Evolutionary conservation across 2,113 vertebrate species (phyloP), one percentile per base, ranked within the genome.

Genomic region (Stomatorhinus ivindoensis): DNA sequence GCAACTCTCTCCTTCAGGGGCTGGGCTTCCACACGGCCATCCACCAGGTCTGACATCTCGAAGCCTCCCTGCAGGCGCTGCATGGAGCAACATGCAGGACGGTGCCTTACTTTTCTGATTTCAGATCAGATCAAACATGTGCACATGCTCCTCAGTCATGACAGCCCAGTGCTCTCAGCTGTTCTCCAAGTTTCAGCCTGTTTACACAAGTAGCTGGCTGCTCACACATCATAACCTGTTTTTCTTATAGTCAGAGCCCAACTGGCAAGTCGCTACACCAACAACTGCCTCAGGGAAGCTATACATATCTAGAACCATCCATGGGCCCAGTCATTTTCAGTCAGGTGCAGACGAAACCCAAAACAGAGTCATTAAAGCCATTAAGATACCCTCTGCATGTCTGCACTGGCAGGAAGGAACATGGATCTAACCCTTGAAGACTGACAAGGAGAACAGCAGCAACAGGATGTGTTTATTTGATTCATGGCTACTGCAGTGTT

Each of bases 11-110:
- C 97, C 84, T 94, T 94, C 51, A 99, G 94, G 50, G 97, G 97
- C 90, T 97, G 96, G 15, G 95, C 96, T 92, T 98, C 98, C 0
- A 95, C 94, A 91, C 95, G 94, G 0, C 92, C 88, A 50, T 96
- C 96, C 88, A 96, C 95, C 91, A 92, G 92, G 88, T 97, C 97
- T 94, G 95, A 97, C 69, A 84, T 93, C 69, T 93, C 91, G 93
- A 35, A 2, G 82, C 92, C 93, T 93, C 65, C 17, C 86, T 48
- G 11, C 13, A 48, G 42, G 83, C 17, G 31, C 88, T 65, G 88
- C 21, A 35, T 44, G 53, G 53, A n/a, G 9, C 44, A 24, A 83
- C 80, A 84, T 47, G 39, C 44, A 80, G 21, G 82, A 4, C 42
- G 0, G 35, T 21, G 39, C 82, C 44, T 84, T 84, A 84, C 44